Conservation (phyloP, 2,888 invertebrate species). For the Glomeris marginata region DNA sequence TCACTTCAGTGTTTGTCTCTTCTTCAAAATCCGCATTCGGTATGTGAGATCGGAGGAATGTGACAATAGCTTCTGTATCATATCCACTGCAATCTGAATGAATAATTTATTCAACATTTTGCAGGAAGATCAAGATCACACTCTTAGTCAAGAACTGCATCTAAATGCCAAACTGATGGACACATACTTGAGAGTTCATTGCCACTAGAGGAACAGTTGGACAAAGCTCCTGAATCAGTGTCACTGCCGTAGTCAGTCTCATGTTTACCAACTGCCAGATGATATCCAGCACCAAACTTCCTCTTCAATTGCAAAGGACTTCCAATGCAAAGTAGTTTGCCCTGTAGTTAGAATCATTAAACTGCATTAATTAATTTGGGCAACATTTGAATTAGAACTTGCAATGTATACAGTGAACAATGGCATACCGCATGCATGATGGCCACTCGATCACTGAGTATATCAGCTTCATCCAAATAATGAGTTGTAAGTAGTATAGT, state of each 20-base stretch:
- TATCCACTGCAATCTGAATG: neutral
- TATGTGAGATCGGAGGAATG: constrained; percentile 18
- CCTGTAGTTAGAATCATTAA: constrained; percentile 11
- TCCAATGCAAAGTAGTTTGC: constrained; percentile 20
- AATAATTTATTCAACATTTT: too few species aligned
- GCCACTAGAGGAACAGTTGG: constrained; percentile 10
- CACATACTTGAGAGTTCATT: constrained; percentile 3
- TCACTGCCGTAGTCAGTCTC: constrained; percentile 14
- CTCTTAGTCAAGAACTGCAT: too few species aligned
- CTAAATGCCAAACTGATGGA: too few species aligned
- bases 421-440: constrained; percentile 22
- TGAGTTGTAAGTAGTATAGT: constrained; percentile 33
- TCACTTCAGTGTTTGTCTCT: constrained; percentile 18
- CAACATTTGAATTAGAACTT: too few species aligned
- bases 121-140: too few species aligned
- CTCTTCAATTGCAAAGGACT: constrained; percentile 20
- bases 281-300: constrained; percentile 21
- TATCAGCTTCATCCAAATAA: constrained; percentile 34
- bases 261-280: constrained; percentile 16
- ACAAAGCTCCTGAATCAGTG: constrained; percentile 17
- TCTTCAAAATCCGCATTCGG: constrained; percentile 19
- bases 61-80: constrained; percentile 15
- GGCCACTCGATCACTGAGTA: constrained; percentile 30
- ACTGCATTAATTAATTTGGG: neutral
- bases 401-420: neutral